Conservation (phyloP, 2,113 vertebrate species). For the Paradisaea rubra region DNA sequence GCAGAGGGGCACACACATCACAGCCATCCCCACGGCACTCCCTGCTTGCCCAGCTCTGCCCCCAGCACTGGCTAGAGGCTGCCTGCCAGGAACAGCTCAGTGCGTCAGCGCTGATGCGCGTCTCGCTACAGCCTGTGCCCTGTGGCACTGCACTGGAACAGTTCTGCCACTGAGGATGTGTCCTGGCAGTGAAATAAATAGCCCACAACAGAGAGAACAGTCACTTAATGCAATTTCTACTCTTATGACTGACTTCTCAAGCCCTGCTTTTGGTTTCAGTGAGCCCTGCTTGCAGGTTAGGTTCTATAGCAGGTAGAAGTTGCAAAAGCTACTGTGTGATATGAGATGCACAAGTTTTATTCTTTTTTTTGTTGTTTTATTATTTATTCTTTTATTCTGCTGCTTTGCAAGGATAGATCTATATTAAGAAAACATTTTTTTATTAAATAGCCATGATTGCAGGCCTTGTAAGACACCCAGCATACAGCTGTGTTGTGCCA, state of each 20-base stretch:
- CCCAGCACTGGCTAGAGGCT: not conserved
- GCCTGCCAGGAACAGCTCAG: not conserved
- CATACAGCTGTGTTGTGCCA: not conserved
- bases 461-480: not conserved
- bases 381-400: not conserved
- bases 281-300: not conserved
- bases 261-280: not conserved
- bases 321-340: not conserved
- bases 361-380: not conserved
- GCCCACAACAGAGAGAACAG: not conserved
- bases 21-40: not conserved
- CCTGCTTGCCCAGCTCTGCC: not conserved
- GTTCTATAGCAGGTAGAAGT: not conserved
- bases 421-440: not conserved
- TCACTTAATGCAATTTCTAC: not conserved
- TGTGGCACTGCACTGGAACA: not conserved
- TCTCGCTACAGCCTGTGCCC: not conserved
- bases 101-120: fast-evolving
- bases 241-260: not conserved
- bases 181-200: not conserved
- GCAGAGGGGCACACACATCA: not conserved
- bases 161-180: not conserved
- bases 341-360: not conserved
- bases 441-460: not conserved
- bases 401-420: not conserved